Base-by-base conservation (phyloP, 2,797 vertebrate genomes). In the Scleropages formosus region DNA sequence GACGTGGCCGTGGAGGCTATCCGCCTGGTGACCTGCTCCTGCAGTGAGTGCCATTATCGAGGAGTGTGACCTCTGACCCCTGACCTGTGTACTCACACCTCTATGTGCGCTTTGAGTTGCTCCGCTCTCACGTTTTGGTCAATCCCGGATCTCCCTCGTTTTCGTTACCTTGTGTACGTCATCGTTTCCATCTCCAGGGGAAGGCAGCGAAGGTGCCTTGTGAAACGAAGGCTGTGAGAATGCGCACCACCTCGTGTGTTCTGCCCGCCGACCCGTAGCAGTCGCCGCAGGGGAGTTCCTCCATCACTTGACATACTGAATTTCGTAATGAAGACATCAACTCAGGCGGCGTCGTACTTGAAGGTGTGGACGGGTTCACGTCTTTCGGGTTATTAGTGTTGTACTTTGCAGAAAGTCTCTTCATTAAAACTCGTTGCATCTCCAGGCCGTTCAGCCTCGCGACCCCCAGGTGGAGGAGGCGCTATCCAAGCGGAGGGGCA, bases 1-100 rank as follows among this genome's bases (percentile, higher is more conserved):
- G 98, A 99, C 16, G 98, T 99, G 0, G 98, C 97, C 1, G 98
- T 99, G 81, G 98, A 99, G 90, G 98, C 97, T 79, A 99, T 99
- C 83, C 89, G 96, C 84, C 91, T 99, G 85, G 96, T 99, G 81
- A 99, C 97, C 92, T 99, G 80, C 98, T 99, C 85, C 93, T 99
- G 79, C 96, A 99, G 98, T 99, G 85, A 95, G 97, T 95, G 77
- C 77, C 75, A 8, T 49, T 72, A n/a, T n/a, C n/a, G n/a, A n/a
- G n/a, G n/a, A n/a, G n/a, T n/a, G n/a, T n/a, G n/a, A n/a, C n/a
- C n/a, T n/a, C n/a, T n/a, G n/a, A n/a, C n/a, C n/a, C n/a, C n/a
- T n/a, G n/a, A n/a, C n/a, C n/a, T n/a, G n/a, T n/a, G n/a, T n/a
- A n/a, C n/a, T n/a, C n/a, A n/a, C n/a, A n/a, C n/a, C n/a, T n/a